phyloP scores from a whole-genome alignment of 2,888 invertebrate species.

The Colletes collaris region DNA sequence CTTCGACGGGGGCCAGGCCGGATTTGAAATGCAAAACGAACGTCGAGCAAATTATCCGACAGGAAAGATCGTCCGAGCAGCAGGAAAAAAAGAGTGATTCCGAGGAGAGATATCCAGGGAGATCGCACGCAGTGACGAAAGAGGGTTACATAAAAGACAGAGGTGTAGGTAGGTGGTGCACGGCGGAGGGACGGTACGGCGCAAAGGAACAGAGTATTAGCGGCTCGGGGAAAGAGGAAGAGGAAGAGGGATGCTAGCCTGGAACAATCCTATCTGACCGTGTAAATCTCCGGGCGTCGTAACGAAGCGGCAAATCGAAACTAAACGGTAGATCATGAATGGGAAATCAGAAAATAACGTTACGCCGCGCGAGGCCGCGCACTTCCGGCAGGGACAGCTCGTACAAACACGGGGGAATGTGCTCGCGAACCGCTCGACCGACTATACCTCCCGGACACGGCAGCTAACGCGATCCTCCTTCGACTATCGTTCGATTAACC shows the following conservation, averaged over 20 bases:
- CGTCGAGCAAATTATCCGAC: constrained; percentile 66
- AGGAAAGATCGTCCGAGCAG: constrained; percentile 60
- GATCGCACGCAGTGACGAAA: constrained; percentile 73
- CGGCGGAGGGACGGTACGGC: neutral
- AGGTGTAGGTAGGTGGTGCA: constrained; percentile 30
- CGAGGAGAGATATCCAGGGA: constrained; percentile 61
- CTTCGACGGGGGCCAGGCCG: neutral
- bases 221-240: constrained; percentile 14
- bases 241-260: constrained; percentile 49
- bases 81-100: constrained; percentile 54
- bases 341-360: constrained; percentile 78
- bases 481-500: too few relatives aligned
- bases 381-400: constrained; percentile 73
- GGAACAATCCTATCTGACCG: constrained; percentile 79
- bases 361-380: constrained; percentile 73
- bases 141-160: constrained; percentile 75
- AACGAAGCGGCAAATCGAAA: constrained; percentile 82
- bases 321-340: constrained; percentile 79
- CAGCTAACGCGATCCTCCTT: neutral
- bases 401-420: constrained; percentile 38
- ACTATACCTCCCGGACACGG: constrained; percentile 13
- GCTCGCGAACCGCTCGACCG: constrained; percentile 46
- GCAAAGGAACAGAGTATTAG: constrained; percentile 29
- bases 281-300: constrained; percentile 79
- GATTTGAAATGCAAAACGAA: constrained; percentile 74